Evolutionary conservation across 2,113 vertebrate species (phyloP).

Genomic region (Salminus brasiliensis): DNA sequence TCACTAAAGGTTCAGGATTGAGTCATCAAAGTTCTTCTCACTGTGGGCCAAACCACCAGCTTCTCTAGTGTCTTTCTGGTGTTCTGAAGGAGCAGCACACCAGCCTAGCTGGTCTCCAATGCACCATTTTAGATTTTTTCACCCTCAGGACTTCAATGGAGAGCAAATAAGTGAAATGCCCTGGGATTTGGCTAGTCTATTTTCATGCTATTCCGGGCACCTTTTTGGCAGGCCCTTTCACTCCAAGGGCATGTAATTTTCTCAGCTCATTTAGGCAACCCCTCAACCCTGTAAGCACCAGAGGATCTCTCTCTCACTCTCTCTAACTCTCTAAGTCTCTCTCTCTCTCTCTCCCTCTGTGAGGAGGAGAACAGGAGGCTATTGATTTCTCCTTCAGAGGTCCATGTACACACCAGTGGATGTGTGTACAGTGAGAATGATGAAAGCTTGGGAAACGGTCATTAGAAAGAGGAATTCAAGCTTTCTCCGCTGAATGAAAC

Average conservation of each 20-base stretch:
- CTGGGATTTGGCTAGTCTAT: conserved; percentile 28
- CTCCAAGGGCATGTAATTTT: conserved; percentile 25
- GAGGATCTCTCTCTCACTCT: not conserved
- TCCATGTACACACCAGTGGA: conserved; percentile 18
- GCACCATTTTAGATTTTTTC: conserved; percentile 26
- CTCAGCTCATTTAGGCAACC: conserved; percentile 37
- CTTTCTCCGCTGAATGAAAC: conserved; percentile 27
- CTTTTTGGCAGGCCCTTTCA: conserved; percentile 21
- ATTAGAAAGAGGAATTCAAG: conserved; percentile 22
- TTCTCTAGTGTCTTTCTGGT: not conserved
- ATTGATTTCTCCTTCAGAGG: conserved; percentile 47
- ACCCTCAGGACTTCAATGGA: conserved; percentile 13
- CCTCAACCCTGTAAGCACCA: conserved; percentile 34
- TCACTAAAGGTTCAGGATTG: not conserved
- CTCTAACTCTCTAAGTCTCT: not conserved
- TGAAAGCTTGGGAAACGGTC: conserved; percentile 26
- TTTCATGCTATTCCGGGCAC: conserved; percentile 21
- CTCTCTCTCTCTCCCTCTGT: not conserved
- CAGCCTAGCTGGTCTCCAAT: conserved; percentile 2
- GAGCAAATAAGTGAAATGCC: conserved; percentile 11
- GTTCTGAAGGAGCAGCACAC: conserved; percentile 25
- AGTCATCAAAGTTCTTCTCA: not conserved
- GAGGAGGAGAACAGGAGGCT: not conserved
- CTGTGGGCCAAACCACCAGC: not conserved
- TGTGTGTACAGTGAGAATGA: conserved; percentile 29